Base-by-base conservation (phyloP, 92 coral and sea anemone species). In the Heliopora coerulea region DNA sequence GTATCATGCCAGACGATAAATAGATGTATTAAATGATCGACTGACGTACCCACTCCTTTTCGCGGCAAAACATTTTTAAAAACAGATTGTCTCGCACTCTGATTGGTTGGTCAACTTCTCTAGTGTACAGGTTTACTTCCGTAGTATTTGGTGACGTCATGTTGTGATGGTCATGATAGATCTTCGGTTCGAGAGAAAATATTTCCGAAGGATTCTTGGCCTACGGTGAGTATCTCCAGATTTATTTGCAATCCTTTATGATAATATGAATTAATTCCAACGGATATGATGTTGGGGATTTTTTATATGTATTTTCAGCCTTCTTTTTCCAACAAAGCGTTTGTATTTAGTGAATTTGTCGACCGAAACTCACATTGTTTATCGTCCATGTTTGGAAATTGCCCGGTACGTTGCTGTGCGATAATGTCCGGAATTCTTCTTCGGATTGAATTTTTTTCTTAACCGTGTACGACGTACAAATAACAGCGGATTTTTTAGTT, bases 221-320 rank as follows among this genome's bases (percentile, higher is more conserved):
- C 74, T 67, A 44, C 54, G 74, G 74, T 67, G 74, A 67, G 74
- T 44, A 67, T 67, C 74, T 33, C 39, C 48, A 24, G 19, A 26
- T 67, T 25, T 67, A 1, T 44, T 48, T 44, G 59, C 42, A 46
- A 67, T 67, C 74, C 39, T 44, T 18, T 23, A 15, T 18, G 20
- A 44, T 67, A 67, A 44, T 46, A 25, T 46, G 74, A 58, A 67
- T 49, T 46, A 44, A 24, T 26, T 44, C 19, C 35, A 1, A 31
- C 26, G 48, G 48, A 9, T 67, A 48, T 4, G n/a, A 44, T 29
- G 35, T 48, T 26, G 34, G 33, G 54, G n/a, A 27, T 44, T 25
- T 44, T 44, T 44, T 4, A 11, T 31, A 44, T 11, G 32, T 15
- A 26, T 18, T 9, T 48, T 48, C 27, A 48, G 42, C 39, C 21